A percentile compares a stretch with the other conserved stretches of the same genome.
These are phyloP conservation scores for Entomobrya multifasciata DNA, from an alignment of 2,888 invertebrate species.

Conservation along the genomic window DNA sequence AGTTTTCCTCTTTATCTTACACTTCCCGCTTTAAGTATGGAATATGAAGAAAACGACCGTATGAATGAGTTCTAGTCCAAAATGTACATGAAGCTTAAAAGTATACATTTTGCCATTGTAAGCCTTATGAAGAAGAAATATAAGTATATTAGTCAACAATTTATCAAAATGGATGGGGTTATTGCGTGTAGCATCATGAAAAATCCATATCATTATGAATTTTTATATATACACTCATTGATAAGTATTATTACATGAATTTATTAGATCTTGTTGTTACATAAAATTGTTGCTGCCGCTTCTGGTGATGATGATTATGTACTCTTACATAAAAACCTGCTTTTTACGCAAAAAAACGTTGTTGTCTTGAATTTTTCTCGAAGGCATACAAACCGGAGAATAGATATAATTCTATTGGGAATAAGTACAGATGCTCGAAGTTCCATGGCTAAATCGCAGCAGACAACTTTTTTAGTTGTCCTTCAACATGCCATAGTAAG, in stretches of 20 bases:
- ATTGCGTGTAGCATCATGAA: background rate
- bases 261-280: conserved; percentile 5
- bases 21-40: too few relatives aligned
- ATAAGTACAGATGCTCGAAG: conserved; percentile 51
- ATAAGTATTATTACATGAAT: too few relatives aligned
- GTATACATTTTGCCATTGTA: too few relatives aligned
- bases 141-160: too few relatives aligned
- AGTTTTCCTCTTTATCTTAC: conserved; percentile 5
- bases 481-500: background rate
- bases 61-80: too few relatives aligned
- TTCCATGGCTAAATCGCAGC: background rate
- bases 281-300: conserved; percentile 5
- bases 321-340: background rate
- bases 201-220: conserved; percentile 32
- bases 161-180: too few relatives aligned
- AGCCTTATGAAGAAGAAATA: too few relatives aligned
- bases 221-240: too few relatives aligned
- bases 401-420: conserved; percentile 49
- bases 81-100: too few relatives aligned
- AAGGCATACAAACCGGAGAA: background rate
- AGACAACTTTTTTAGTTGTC: too few relatives aligned
- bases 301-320: background rate
- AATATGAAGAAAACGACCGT: too few relatives aligned
- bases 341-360: conserved; percentile 36
- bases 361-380: conserved; percentile 9